Evolutionary conservation across 2,113 vertebrate genomes (phyloP), one percentile per base, ranked within the genome.

Genomic region (Misgurnus anguillicaudatus): DNA sequence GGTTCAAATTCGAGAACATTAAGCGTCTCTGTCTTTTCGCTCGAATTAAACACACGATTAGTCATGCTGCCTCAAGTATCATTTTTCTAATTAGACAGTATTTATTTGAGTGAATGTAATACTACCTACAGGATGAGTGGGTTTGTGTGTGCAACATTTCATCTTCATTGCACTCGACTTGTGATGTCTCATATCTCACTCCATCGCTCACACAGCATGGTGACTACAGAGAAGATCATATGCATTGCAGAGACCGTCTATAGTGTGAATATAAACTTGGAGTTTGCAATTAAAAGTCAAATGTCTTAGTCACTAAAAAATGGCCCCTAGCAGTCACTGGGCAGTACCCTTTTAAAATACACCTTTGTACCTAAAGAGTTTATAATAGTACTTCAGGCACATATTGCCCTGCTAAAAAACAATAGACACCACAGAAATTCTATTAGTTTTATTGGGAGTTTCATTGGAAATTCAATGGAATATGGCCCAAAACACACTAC

Each of bases 41-140:
- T 68, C 76, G 39, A 58, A 64, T 71, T 66, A 79, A 82, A 55
- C 67, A 79, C 61, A 82, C 70, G 73, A 72, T 79, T 77, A 75
- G 69, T 74, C 76, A 75, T 75, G 31, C 66, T 63, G 36, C 61
- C 53, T 11, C 10, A 55, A 71, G 62, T 77, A 64, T 64, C 38
- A 21, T 51, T 47, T 69, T 75, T 75, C 60, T 62, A 71, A 83
- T 80, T 80, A 71, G 45, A 68, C 57, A 4, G 36, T 77, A 64
- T 70, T 67, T 71, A 24, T 79, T 57, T 67, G 72, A 73, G 53
- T 45, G 19, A 74, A 14, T 24, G 48, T 47, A 65, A 45, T 53
- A 81, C 64, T 36, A 75, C 80, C 72, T 79, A 65, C 24, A 19
- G 42, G 21, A 24, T 60, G 39, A 66, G 16, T 57, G 48, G 47